Base-by-base conservation (phyloP, 2,888 invertebrate species). In the Orthosia incerta region DNA sequence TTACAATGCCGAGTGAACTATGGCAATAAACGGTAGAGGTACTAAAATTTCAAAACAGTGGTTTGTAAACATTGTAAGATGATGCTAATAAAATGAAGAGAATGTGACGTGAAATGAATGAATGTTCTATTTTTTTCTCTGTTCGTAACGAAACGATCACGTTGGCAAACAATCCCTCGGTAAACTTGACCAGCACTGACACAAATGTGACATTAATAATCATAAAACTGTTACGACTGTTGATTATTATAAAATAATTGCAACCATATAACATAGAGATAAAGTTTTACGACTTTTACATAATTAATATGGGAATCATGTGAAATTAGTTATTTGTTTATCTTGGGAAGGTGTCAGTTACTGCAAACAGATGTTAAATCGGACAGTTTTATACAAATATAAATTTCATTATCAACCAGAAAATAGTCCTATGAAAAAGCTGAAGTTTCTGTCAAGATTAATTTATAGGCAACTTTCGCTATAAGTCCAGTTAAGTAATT, bases 171-270 rank as follows among this genome's bases (percentile, higher is more conserved):
- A 50, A 60, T 23, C 48, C 12, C 9, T 50, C 12, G 12, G 51
- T 69, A 57, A 50, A 71, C 67, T 73, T 73, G 63, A 71, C 60
- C 70, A 60, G 15, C 31, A 39, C 46, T 68, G 64, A 64, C 72
- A 61, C n/a, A 69, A 56, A 70, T 63, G 60, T 73, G 74, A 66
- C 60, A 59, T 57, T 55, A 63, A 67, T 63, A 51, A 70, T 71
- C 62, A 67, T 71, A 55, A 68, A 80, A 73, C 9, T 57, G 73
- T 81, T 71, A 80, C 48, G 18, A 64, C 55, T 23, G 23, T 31
- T 62, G 26, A 62, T 76, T 59, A 77, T 66, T 59, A 71, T 69
- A 62, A 77, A 65, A 68, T 66, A 60, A 77, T 71, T 67, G 20
- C 46, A 73, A 73, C 23, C 16, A 66, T 69, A 53, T 53, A 56